A percentile compares a stretch with the other conserved stretches of the same genome.
Conservation (phyloP, 1,140 invertebrate species). For the Panonychus citri region DNA sequence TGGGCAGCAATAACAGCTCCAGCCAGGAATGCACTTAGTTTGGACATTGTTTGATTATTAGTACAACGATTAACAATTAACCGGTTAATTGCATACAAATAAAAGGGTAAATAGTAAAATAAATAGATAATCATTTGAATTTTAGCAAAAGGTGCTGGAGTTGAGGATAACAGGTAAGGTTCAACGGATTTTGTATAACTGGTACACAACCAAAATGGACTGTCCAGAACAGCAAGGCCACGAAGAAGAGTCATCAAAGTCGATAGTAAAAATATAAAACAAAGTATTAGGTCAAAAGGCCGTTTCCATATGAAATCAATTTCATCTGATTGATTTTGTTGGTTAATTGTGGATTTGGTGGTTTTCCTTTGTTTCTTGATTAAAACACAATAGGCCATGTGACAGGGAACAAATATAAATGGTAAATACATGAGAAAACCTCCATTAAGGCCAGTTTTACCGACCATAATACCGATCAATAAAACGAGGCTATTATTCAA, state of each 20-base stretch:
- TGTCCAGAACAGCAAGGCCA: background rate
- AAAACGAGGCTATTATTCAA: background rate
- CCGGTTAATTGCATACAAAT: background rate
- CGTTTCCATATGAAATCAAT: background rate
- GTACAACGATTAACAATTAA: background rate
- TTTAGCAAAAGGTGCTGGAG: background rate
- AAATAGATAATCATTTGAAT: background rate
- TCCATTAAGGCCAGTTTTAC: background rate
- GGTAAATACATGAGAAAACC: background rate
- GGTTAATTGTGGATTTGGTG: background rate
- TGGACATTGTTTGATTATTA: background rate
- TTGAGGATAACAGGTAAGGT: background rate
- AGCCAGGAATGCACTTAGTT: background rate
- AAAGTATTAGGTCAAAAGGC: background rate
- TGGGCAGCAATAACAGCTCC: background rate
- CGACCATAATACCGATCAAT: background rate
- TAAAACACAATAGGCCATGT: background rate
- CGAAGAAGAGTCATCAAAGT: background rate
- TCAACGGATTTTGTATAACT: background rate
- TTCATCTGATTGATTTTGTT: background rate
- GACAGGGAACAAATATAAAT: background rate
- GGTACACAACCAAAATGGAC: background rate
- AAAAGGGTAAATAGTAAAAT: background rate
- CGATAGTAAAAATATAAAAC: background rate
- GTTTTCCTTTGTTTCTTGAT: background rate